Percentiles rank a stretch among this genome's conserved stretches.
Evolutionary conservation across 2,888 invertebrate genomes (phyloP).

Genomic region (Nemapogon koenigi): DNA sequence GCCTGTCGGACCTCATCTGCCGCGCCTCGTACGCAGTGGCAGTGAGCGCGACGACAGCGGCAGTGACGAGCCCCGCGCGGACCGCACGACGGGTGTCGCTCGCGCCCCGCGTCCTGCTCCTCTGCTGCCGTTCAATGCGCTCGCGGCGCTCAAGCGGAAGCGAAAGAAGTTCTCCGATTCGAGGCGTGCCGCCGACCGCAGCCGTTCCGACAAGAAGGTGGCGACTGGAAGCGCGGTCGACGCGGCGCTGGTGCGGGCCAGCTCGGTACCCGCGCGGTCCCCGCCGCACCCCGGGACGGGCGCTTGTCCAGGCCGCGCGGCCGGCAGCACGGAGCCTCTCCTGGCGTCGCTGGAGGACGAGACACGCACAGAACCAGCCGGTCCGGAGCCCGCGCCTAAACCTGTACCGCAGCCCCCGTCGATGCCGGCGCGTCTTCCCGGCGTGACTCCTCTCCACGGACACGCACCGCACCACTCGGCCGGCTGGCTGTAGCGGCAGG

Average conservation of each 20-base stretch:
- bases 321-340: slow-evolving; percentile 68
- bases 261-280: slow-evolving; percentile 45
- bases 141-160: slow-evolving; percentile 79
- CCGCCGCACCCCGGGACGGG: slow-evolving; percentile 26
- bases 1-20: not conserved
- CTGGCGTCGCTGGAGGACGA: slow-evolving; percentile 64
- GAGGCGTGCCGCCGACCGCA: slow-evolving; percentile 63
- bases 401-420: too few relatives aligned
- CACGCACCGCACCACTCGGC: slow-evolving; percentile 71
- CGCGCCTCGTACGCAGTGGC: slow-evolving; percentile 26
- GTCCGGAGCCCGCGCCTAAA: slow-evolving; percentile 12
- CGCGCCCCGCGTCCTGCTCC: slow-evolving; percentile 25
- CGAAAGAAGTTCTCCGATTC: slow-evolving; percentile 85
- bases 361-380: slow-evolving; percentile 38
- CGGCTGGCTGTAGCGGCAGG: slow-evolving; percentile 67
- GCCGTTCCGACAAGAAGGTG: slow-evolving; percentile 7
- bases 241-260: slow-evolving; percentile 33
- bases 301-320: slow-evolving; percentile 24
- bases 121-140: slow-evolving; percentile 61
- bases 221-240: slow-evolving; percentile 25
- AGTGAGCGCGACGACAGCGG: slow-evolving; percentile 75
- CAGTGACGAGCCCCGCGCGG: slow-evolving; percentile 74
- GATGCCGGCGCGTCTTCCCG: slow-evolving; percentile 70
- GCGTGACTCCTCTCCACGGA: slow-evolving; percentile 77
- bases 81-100: slow-evolving; percentile 28